phyloP scores from a whole-genome alignment of 2,797 vertebrate species.

The Rhincodon typus region DNA sequence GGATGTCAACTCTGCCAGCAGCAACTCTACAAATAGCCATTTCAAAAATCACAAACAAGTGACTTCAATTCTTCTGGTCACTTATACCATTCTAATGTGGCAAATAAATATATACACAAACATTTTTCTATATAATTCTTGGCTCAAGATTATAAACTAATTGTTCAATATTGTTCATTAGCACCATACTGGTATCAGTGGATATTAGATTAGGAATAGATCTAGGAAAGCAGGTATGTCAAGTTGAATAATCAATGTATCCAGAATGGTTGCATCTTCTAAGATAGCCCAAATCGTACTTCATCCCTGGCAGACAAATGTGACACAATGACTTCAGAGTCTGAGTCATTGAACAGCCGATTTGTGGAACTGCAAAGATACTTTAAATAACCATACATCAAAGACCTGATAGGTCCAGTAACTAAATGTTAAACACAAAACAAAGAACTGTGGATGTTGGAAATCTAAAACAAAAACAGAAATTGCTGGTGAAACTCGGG shows the following conservation, averaged over 20 bases:
- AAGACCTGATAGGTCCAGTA: neutral
- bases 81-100: too few species aligned
- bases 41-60: neutral
- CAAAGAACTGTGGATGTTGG: too few species aligned
- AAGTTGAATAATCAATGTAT: neutral
- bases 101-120: too few species aligned
- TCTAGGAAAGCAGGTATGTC: neutral
- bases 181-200: too few species aligned
- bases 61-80: neutral
- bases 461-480: too few species aligned
- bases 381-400: neutral
- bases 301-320: neutral
- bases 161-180: too few species aligned
- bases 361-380: neutral
- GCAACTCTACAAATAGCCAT: neutral
- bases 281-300: neutral
- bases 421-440: neutral
- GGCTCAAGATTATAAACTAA: neutral
- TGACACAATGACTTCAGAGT: neutral
- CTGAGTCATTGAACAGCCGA: neutral
- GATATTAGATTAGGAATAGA: neutral
- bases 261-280: neutral
- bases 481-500: too few species aligned
- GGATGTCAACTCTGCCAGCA: neutral
- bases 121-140: neutral